These are phyloP conservation scores for Mizuhopecten yessoensis DNA, from an alignment of 1,140 invertebrate genomes.

Conservation along the genomic window DNA sequence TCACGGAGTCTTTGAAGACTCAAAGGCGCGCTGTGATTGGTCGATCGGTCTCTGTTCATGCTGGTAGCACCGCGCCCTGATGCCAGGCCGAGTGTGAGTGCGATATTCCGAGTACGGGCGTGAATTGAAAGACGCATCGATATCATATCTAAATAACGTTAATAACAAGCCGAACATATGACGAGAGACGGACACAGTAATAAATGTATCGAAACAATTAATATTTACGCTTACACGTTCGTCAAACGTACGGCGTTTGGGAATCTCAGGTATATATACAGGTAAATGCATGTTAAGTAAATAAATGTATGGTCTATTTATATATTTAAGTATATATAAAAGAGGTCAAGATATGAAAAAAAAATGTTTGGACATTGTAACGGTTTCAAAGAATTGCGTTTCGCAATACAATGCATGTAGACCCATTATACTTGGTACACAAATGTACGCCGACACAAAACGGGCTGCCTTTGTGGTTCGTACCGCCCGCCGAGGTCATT, in stretches of 20 bases:
- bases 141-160: conserved; percentile 3
- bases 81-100: neutral
- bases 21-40: neutral
- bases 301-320: too few relatives aligned
- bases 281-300: neutral
- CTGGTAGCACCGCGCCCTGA: conserved; percentile 3
- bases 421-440: neutral
- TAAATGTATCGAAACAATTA: neutral
- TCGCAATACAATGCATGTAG: neutral
- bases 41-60: neutral
- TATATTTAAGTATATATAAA: too few relatives aligned
- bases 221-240: neutral
- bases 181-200: neutral
- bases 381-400: neutral
- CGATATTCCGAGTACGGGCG: conserved; percentile 30
- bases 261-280: neutral
- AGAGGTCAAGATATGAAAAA: neutral
- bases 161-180: neutral
- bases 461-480: neutral
- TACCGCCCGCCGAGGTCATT: neutral
- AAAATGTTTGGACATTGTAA: neutral
- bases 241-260: too few relatives aligned
- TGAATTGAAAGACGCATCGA: conserved; percentile 38
- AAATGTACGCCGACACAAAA: neutral
- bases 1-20: neutral